phyloP scores from a whole-genome alignment of 1,140 invertebrate genomes.

The Drosophila parabipectinata region DNA sequence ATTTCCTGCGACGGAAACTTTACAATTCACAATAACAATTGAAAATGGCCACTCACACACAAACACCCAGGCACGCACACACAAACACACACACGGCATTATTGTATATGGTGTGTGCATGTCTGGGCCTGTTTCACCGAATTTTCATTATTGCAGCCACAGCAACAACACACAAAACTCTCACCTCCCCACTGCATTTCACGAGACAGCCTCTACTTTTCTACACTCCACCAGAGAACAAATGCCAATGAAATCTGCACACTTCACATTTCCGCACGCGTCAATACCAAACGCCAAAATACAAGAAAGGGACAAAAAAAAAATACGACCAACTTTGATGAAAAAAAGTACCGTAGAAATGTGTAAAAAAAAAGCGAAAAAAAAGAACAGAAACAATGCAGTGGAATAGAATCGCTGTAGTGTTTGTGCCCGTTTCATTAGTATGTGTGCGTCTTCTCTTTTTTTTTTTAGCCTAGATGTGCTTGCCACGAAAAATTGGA shows the following conservation, averaged over 20 bases:
- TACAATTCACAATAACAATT: slow-evolving; percentile 34
- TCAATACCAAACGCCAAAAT: slow-evolving; percentile 18
- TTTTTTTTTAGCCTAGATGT: background rate
- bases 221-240: background rate
- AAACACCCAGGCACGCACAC: slow-evolving; percentile 13
- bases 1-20: slow-evolving; percentile 5
- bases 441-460: background rate
- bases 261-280: slow-evolving; percentile 12
- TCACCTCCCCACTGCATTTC: slow-evolving; percentile 30
- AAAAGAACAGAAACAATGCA: slow-evolving; percentile 32
- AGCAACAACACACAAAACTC: slow-evolving; percentile 34
- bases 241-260: background rate
- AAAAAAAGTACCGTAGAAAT: slow-evolving; percentile 2
- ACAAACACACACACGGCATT: background rate
- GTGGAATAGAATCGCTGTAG: slow-evolving; percentile 5
- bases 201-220: slow-evolving; percentile 6
- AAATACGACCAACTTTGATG: background rate
- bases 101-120: slow-evolving; percentile 16
- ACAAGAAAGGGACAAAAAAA: background rate
- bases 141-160: slow-evolving; percentile 54
- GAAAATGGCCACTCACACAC: slow-evolving; percentile 23
- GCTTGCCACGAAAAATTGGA: slow-evolving; percentile 6
- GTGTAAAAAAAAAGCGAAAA: slow-evolving; percentile 27
- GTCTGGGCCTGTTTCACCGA: slow-evolving; percentile 43
- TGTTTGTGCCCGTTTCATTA: background rate